phyloP scores from a whole-genome alignment of 2,888 invertebrate species.

The Meliscaeva auricollis region DNA sequence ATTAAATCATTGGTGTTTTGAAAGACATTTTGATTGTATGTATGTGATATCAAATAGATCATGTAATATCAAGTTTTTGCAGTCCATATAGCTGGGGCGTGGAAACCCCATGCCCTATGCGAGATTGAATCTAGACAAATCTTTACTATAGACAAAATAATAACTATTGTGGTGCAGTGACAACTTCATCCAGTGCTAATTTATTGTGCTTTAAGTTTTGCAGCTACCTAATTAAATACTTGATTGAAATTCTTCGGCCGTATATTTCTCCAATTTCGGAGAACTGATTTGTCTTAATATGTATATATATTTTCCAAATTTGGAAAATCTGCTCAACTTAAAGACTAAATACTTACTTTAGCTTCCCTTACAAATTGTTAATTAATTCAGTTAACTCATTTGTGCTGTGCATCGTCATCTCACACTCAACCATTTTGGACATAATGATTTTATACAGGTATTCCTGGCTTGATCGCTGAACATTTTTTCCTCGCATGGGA shows the following conservation, averaged over 20 bases:
- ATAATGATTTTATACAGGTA: slow-evolving; percentile 33
- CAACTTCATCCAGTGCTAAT: slow-evolving; percentile 15
- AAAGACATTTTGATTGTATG: too few species aligned
- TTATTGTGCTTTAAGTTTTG: background rate
- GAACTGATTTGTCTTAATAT: slow-evolving; percentile 57
- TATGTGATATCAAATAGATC: too few species aligned
- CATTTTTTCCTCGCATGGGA: slow-evolving; percentile 29
- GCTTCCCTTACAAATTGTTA: slow-evolving; percentile 41
- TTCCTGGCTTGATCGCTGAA: background rate
- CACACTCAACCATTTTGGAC: slow-evolving; percentile 69
- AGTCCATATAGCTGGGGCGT: too few species aligned
- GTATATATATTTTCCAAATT: slow-evolving; percentile 43
- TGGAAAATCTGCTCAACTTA: slow-evolving; percentile 43
- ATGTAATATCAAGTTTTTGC: too few species aligned
- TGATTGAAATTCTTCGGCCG: slow-evolving; percentile 18
- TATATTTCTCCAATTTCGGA: slow-evolving; percentile 19
- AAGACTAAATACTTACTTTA: slow-evolving; percentile 1
- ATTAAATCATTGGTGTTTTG: too few species aligned
- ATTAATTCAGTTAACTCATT: slow-evolving; percentile 56
- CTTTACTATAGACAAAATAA: too few species aligned
- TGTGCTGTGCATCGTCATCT: slow-evolving; percentile 64
- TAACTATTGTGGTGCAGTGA: too few species aligned
- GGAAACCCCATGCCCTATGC: too few species aligned
- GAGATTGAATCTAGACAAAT: background rate
- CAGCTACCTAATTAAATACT: slow-evolving; percentile 28